Percentiles rank a stretch among this genome's conserved stretches.
Evolutionary conservation across 2,797 vertebrate genomes (phyloP).

Genomic region (Macropodus opercularis): DNA sequence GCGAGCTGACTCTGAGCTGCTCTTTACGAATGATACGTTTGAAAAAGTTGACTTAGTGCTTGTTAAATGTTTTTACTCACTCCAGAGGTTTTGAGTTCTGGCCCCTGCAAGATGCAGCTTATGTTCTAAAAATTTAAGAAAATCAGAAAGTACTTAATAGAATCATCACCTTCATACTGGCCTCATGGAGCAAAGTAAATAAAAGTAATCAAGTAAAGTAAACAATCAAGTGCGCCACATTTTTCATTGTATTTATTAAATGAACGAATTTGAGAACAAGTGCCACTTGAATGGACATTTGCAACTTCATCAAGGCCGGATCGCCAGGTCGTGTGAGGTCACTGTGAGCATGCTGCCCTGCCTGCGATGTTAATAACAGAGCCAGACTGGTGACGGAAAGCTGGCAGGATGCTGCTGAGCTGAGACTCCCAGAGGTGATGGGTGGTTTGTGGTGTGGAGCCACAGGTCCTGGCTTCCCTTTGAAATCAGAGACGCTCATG

Average conservation of each 20-base stretch:
- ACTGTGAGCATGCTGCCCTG: constrained; percentile 55
- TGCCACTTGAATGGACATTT: constrained; percentile 23
- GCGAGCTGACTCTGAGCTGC: constrained; percentile 44
- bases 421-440: constrained; percentile 72
- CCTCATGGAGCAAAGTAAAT: no score
- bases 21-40: constrained; percentile 24
- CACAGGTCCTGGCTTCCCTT: constrained; percentile 48
- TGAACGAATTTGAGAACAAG: no score
- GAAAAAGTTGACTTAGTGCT: constrained; percentile 22
- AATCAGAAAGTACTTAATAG: no score
- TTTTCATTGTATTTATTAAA: no score
- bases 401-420: constrained; percentile 62
- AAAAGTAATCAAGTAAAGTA: no score
- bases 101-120: background rate
- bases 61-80: constrained; percentile 10
- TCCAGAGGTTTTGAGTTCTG: background rate
- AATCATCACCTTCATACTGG: no score
- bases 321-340: constrained; percentile 71
- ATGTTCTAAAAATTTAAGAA: no score
- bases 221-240: no score
- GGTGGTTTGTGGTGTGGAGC: constrained; percentile 70
- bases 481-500: constrained; percentile 50
- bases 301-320: constrained; percentile 28
- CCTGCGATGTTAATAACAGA: constrained; percentile 75
- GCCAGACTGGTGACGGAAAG: constrained; percentile 62